phyloP scores from a whole-genome alignment of 2,113 vertebrate species.

The Tonatia bakeri region DNA sequence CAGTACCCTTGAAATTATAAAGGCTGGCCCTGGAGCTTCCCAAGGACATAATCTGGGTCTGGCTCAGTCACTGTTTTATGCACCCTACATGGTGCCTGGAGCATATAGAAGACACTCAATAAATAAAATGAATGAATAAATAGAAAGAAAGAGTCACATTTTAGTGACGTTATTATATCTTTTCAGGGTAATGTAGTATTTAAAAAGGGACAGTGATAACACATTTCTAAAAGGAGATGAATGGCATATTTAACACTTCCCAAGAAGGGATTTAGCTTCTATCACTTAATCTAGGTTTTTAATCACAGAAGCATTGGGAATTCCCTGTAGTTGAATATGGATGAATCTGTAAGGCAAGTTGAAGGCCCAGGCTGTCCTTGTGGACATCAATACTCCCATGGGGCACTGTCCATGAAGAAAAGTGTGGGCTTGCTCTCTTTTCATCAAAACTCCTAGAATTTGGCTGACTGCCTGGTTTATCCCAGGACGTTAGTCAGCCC shows the following conservation, averaged over 20 bases:
- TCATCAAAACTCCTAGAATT: constrained; percentile 46
- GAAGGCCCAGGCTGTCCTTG: neutral
- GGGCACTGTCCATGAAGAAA: constrained; percentile 31
- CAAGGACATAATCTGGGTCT: neutral
- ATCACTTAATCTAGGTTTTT: constrained; percentile 29
- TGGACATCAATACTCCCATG: constrained; percentile 8
- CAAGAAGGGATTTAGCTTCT: neutral
- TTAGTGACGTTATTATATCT: neutral
- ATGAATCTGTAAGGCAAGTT: constrained; percentile 17
- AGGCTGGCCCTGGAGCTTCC: neutral
- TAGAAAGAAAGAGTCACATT: neutral
- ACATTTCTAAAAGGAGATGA: neutral
- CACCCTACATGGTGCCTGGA: neutral
- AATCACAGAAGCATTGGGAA: neutral
- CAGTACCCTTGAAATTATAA: neutral
- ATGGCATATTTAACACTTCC: neutral
- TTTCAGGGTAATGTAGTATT: constrained; percentile 24
- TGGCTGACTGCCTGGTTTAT: constrained; percentile 59
- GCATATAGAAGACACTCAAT: neutral
- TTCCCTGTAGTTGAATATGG: neutral
- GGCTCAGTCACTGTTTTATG: neutral
- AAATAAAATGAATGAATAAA: neutral
- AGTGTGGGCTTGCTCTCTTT: constrained; percentile 41
- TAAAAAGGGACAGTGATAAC: neutral
- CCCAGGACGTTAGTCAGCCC: constrained; percentile 58